Evolutionary conservation across 2,888 invertebrate species (phyloP).

Genomic region (Drosophila greeni): DNA sequence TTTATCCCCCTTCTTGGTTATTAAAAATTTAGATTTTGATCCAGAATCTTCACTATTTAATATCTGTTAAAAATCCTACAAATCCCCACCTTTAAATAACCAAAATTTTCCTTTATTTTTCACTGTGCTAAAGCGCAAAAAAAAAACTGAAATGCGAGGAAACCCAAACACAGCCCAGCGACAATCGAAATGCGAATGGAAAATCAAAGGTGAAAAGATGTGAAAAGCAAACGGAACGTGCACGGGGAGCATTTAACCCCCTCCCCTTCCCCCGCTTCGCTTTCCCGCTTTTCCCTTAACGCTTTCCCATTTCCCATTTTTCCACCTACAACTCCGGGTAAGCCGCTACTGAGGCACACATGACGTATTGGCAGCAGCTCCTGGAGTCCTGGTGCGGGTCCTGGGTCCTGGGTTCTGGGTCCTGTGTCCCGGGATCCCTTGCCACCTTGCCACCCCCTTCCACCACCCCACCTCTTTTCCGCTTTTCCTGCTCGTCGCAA

Average conservation of each 20-base stretch:
- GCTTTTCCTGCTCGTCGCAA: constrained; percentile 60
- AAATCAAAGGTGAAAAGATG: constrained; percentile 68
- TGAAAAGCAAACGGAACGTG: constrained; percentile 57
- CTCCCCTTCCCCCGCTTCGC: neutral
- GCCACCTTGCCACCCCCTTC: neutral
- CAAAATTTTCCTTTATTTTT: neutral
- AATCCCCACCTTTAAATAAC: neutral
- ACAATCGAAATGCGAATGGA: constrained; percentile 41
- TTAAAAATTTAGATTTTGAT: neutral
- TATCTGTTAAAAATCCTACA: neutral
- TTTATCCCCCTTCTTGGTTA: too few species aligned
- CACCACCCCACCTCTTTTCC: constrained; percentile 13
- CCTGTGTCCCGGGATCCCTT: constrained; percentile 26
- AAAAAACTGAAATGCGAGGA: constrained; percentile 2
- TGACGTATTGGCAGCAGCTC: constrained; percentile 65
- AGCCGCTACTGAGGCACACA: constrained; percentile 53
- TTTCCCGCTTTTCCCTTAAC: neutral
- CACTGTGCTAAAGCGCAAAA: neutral
- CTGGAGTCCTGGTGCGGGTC: constrained; percentile 34
- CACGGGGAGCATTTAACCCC: constrained; percentile 43
- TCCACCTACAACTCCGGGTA: constrained; percentile 19
- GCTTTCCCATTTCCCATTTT: constrained; percentile 11
- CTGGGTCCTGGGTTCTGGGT: constrained; percentile 14
- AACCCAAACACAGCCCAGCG: constrained; percentile 16
- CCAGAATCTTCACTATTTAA: neutral